These are phyloP conservation scores for Ochropleura plecta DNA, from an alignment of 2,888 invertebrate species.

Conservation along the genomic window DNA sequence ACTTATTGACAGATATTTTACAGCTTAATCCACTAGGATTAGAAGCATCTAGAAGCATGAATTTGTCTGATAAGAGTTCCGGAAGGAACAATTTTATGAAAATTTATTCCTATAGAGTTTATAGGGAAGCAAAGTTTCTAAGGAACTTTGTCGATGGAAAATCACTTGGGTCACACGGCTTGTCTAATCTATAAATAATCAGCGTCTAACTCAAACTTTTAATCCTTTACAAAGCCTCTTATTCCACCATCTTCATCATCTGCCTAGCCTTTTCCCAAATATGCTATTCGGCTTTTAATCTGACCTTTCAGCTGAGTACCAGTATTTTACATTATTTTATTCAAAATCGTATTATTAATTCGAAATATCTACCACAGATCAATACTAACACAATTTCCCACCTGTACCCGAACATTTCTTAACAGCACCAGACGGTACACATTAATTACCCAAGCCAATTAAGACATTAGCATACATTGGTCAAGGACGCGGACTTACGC, in stretches of 20 bases:
- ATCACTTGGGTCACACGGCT: neutral
- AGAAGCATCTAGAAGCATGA: no score
- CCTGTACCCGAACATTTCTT: neutral
- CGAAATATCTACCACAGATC: neutral
- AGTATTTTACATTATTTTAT: no score
- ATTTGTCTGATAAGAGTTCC: neutral
- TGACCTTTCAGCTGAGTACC: no score
- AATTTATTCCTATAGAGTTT: neutral
- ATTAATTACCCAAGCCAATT: slow-evolving; percentile 13
- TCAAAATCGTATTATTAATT: neutral
- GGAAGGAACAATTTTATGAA: neutral
- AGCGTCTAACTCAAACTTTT: neutral
- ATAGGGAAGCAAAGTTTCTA: neutral
- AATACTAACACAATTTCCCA: neutral
- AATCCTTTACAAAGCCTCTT: neutral
- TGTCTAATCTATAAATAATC: neutral
- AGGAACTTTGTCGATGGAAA: neutral
- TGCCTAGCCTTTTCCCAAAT: no score
- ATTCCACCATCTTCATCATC: neutral
- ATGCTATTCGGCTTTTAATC: no score
- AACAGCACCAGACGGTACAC: neutral
- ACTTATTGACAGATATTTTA: neutral
- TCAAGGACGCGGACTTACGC: neutral
- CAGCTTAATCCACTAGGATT: no score
- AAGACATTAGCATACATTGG: slow-evolving; percentile 2